Evolutionary conservation across 2,888 invertebrate genomes (phyloP), one percentile per base, ranked within the genome.

Genomic region (Nomada hirtipes): DNA sequence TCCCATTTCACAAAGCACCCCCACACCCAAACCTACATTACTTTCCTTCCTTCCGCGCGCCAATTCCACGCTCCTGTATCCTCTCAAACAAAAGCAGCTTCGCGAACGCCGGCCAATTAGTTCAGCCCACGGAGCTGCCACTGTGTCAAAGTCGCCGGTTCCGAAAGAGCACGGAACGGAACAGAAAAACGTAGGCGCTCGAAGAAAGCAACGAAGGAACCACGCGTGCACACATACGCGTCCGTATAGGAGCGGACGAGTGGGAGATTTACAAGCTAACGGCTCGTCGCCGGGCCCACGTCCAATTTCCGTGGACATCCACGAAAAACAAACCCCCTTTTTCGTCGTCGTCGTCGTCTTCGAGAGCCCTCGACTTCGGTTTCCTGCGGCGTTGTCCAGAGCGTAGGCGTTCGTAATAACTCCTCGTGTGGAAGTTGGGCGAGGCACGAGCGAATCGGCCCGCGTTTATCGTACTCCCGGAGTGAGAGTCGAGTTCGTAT

Each of bases 381-480:
- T 88, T 91, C 89, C 89, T 86, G 84, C 88, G 88, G 86, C 80
- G 74, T 74, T 57, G 78, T 74, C 63, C 70, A 53, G 55, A 74
- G 88, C 91, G 91, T 91, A 87, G 91, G 91, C 89, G 91, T 91
- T 85, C 74, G 89, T 91, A 91, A 91, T 91, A 91, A 91, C 89
- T 91, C 90, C 84, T 86, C 86, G 84, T 72, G 84, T 84, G 85
- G 84, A 90, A 85, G 87, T 85, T 89, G 86, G 90, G 88, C 90
- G 86, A 86, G 88, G 88, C 89, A 86, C 86, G 85, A 86, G 89
- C 87, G 87, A 86, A 87, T 86, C 88, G 76, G 76, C 79, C 75
- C 87, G 83, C 86, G 88, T 89, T 90, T 90, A 90, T 91, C 88
- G 89, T 84, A 82, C 80, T 78, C 79, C 80, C 84, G 80, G 85